Evolutionary conservation across 1,140 invertebrate genomes (phyloP).

Genomic region (Arion vulgaris): DNA sequence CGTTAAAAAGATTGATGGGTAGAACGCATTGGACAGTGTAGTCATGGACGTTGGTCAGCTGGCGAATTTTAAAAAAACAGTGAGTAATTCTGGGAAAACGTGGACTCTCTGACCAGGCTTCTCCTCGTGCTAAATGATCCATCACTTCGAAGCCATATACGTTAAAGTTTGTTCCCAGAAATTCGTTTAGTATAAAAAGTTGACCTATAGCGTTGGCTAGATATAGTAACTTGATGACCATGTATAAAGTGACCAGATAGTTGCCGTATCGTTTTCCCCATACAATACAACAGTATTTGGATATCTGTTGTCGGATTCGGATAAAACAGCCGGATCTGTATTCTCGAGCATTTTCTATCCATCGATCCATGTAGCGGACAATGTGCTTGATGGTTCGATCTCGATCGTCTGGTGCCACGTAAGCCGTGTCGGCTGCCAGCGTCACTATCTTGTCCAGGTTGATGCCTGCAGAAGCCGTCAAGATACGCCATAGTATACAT

Average conservation of each 20-base stretch:
- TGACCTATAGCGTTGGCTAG: slow-evolving; percentile 74
- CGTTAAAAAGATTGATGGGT: slow-evolving; percentile 77
- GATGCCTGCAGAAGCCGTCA: slow-evolving; percentile 74
- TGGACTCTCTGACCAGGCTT: slow-evolving; percentile 65
- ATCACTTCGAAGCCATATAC: slow-evolving; percentile 75
- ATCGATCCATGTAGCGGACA: slow-evolving; percentile 71
- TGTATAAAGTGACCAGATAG: slow-evolving; percentile 74
- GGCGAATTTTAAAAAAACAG: slow-evolving; percentile 70
- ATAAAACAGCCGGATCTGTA: slow-evolving; percentile 67
- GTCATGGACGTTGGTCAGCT: slow-evolving; percentile 69
- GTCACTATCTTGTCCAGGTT: slow-evolving; percentile 71
- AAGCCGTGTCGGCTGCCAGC: slow-evolving; percentile 69
- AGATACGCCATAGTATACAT: slow-evolving; percentile 75
- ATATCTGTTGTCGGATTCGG: slow-evolving; percentile 64
- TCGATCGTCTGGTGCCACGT: slow-evolving; percentile 70
- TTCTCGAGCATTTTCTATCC: slow-evolving; percentile 69
- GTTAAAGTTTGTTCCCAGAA: slow-evolving; percentile 74
- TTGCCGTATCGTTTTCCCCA: slow-evolving; percentile 74
- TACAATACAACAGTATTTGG: slow-evolving; percentile 69
- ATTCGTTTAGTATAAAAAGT: slow-evolving; percentile 74
- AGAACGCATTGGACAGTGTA: slow-evolving; percentile 75
- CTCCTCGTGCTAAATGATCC: slow-evolving; percentile 64
- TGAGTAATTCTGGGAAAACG: slow-evolving; percentile 74
- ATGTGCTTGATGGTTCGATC: slow-evolving; percentile 71
- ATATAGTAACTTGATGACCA: slow-evolving; percentile 75